Conservation (phyloP, 2,113 vertebrate genomes). For the Microtus ochrogaster region DNA sequence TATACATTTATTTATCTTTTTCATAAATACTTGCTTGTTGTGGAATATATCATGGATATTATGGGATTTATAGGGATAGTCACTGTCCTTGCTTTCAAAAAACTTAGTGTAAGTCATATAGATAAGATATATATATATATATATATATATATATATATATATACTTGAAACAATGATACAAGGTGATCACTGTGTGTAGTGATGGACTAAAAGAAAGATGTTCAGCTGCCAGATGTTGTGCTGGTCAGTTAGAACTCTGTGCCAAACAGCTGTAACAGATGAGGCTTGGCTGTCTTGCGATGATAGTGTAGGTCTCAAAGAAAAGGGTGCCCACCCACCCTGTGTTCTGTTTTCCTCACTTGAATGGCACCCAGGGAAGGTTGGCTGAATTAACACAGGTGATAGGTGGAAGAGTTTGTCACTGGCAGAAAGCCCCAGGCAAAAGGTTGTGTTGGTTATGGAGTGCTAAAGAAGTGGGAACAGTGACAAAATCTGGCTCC, state of each 20-base stretch:
- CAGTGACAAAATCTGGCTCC: not conserved
- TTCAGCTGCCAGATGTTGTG: not conserved
- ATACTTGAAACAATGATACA: not conserved
- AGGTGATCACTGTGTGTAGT: not conserved
- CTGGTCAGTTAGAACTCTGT: not conserved
- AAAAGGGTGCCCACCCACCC: not conserved
- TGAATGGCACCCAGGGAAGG: not conserved
- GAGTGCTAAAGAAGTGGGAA: not conserved
- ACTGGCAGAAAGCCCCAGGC: not conserved
- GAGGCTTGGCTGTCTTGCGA: not conserved
- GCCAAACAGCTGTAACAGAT: not conserved
- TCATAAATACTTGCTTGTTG: conserved; percentile 34
- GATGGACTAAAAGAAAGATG: conserved; percentile 14
- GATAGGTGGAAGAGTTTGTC: not conserved
- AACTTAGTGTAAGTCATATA: not conserved
- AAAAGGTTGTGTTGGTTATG: not conserved
- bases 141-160: not conserved
- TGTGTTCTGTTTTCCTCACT: not conserved
- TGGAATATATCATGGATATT: conserved; percentile 72
- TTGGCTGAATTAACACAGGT: not conserved
- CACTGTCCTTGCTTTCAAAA: conserved; percentile 21
- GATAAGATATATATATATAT: not conserved
- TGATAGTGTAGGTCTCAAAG: not conserved
- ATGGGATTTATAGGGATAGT: not conserved
- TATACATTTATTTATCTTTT: conserved; percentile 36